Percentiles rank a stretch among this genome's conserved stretches.
These are phyloP conservation scores for Anas capensis DNA, from an alignment of 2,797 vertebrate genomes.

Conservation along the genomic window DNA sequence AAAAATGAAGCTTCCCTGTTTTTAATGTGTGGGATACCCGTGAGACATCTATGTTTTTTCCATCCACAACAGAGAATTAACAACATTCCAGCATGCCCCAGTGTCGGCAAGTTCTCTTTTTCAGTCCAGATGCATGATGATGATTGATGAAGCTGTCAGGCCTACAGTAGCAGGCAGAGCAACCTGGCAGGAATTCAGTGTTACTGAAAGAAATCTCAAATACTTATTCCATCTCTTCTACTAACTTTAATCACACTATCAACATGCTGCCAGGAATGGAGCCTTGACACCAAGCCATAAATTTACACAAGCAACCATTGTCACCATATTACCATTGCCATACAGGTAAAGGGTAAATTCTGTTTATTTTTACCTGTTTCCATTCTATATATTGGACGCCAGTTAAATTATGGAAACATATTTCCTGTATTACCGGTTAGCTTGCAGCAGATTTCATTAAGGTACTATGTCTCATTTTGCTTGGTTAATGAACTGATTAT, in stretches of 20 bases:
- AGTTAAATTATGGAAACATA: constrained; percentile 69
- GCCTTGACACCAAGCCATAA: constrained; percentile 82
- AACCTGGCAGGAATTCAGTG: constrained; percentile 81
- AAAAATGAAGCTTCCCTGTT: constrained; percentile 41
- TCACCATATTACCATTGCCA: constrained; percentile 65
- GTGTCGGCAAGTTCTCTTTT: constrained; percentile 74
- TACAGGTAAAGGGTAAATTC: constrained; percentile 69
- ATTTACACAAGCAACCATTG: constrained; percentile 82
- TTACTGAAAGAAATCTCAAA: constrained; percentile 85
- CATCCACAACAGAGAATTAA: constrained; percentile 76
- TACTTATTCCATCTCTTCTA: constrained; percentile 85
- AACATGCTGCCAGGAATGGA: constrained; percentile 85
- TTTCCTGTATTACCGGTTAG: constrained; percentile 54
- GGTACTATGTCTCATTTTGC: constrained; percentile 63
- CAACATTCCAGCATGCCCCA: constrained; percentile 78
- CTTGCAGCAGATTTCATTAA: constrained; percentile 65
- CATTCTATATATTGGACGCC: constrained; percentile 57
- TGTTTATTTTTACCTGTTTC: constrained; percentile 71
- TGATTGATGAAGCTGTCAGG: constrained; percentile 82
- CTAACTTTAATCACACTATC: constrained; percentile 85
- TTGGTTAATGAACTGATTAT: constrained; percentile 59
- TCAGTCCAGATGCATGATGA: constrained; percentile 72
- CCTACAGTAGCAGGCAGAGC: constrained; percentile 78
- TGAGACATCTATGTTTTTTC: constrained; percentile 60
- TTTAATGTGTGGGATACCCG: constrained; percentile 62